phyloP scores from a whole-genome alignment of 2,888 invertebrate species.

The Chrysolina americana region DNA sequence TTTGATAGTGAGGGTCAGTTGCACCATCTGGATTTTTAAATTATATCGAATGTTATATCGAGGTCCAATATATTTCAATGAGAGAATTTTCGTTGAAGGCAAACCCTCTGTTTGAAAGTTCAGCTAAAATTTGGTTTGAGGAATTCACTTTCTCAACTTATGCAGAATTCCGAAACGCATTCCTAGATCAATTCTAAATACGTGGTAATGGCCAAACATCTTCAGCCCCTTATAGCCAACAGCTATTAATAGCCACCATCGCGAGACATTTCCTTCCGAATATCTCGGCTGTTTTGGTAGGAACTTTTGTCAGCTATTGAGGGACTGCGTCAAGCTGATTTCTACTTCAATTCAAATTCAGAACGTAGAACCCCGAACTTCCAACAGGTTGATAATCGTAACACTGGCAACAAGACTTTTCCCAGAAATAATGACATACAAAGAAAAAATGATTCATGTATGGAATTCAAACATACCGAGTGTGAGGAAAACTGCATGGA shows the following conservation, averaged over 20 bases:
- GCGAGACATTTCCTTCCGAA: constrained; percentile 8
- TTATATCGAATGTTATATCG: neutral
- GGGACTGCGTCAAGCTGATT: neutral
- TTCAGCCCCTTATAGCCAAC: constrained; percentile 1
- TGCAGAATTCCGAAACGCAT: neutral
- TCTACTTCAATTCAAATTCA: constrained; percentile 3
- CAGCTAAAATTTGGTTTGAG: constrained; percentile 1
- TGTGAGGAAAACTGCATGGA: constrained; percentile 1
- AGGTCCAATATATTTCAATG: neutral
- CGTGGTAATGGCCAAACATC: neutral
- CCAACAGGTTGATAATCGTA: too few relatives aligned
- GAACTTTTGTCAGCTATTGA: neutral
- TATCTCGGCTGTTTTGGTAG: neutral
- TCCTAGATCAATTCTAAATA: constrained; percentile 14
- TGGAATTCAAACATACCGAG: neutral
- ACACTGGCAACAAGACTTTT: too few relatives aligned
- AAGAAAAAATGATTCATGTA: neutral
- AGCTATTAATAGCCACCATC: neutral
- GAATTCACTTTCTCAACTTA: neutral
- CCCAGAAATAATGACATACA: neutral
- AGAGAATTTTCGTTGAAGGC: neutral
- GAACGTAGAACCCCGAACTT: neutral
- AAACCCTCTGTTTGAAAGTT: neutral
- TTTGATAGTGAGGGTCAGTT: neutral
- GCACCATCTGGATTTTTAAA: neutral